phyloP scores from a whole-genome alignment of 2,888 invertebrate species.

The Ophonus ardosiacus region DNA sequence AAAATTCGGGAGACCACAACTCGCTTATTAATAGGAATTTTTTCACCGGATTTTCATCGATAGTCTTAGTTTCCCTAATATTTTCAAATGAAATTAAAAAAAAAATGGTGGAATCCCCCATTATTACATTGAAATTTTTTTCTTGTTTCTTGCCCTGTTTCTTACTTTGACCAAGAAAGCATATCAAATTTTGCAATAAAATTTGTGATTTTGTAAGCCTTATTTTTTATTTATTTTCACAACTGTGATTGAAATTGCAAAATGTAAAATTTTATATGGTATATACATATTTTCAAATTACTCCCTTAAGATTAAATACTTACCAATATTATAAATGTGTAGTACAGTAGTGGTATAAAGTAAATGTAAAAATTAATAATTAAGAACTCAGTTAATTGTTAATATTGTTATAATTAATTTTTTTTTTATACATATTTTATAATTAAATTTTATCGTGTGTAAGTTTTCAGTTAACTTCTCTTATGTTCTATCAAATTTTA shows the following conservation, averaged over 20 bases:
- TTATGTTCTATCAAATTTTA: conserved; percentile 38
- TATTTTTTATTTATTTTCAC: conserved; percentile 28
- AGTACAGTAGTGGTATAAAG: background rate
- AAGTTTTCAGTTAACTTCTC: conserved; percentile 44
- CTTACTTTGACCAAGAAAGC: conserved; percentile 41
- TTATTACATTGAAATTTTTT: too few species aligned
- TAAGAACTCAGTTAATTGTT: conserved; percentile 17
- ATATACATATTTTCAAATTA: conserved; percentile 19
- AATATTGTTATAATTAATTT: background rate
- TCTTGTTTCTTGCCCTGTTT: background rate
- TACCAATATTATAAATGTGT: conserved; percentile 36
- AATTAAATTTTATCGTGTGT: background rate
- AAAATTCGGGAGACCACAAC: too few species aligned
- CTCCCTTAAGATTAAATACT: conserved; percentile 22
- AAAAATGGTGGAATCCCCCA: too few species aligned
- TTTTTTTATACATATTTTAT: conserved; percentile 4
- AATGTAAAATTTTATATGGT: conserved; percentile 15
- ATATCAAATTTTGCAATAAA: conserved; percentile 32
- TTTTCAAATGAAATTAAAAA: too few species aligned
- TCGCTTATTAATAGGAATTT: too few species aligned
- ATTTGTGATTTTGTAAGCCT: conserved; percentile 40
- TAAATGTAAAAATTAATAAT: conserved; percentile 1
- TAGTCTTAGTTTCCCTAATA: too few species aligned
- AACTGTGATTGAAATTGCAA: conserved; percentile 11
- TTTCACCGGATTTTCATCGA: too few species aligned